Conservation (phyloP, 2,888 invertebrate species). For the Seladonia tumulorum region DNA sequence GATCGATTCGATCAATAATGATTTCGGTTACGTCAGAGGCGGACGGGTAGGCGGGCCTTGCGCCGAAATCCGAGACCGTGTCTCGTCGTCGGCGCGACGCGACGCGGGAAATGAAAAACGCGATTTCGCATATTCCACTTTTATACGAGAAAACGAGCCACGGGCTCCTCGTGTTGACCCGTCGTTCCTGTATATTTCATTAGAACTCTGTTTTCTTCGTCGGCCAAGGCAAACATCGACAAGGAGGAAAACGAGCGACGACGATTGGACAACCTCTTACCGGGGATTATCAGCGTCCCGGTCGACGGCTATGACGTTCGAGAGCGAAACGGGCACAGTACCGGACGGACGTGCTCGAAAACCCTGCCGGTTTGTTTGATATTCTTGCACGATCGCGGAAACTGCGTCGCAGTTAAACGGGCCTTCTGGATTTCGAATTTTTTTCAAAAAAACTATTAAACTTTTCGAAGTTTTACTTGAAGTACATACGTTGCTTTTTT, state of each 20-base stretch:
- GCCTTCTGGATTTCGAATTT: not conserved
- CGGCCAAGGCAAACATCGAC: not conserved
- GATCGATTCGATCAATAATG: not conserved
- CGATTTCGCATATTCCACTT: slow-evolving; percentile 13
- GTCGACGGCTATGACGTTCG: not conserved
- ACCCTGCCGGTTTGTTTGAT: not conserved
- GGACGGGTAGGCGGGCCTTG: not conserved
- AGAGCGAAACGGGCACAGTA: not conserved
- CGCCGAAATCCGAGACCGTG: not conserved
- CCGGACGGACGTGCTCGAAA: not conserved
- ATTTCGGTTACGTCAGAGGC: not conserved
- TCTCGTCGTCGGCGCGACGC: not conserved
- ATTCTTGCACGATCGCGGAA: not conserved
- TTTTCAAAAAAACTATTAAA: too few species aligned
- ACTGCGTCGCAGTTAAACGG: not conserved
- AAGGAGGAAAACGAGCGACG: not conserved
- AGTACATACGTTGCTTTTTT: not conserved
- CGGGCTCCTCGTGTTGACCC: not conserved
- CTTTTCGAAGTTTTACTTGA: too few species aligned
- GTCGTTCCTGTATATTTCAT: slow-evolving; percentile 12
- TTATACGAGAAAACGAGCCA: slow-evolving; percentile 7
- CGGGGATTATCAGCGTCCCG: not conserved
- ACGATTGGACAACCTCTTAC: not conserved
- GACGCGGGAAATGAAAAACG: not conserved
- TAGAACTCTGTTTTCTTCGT: not conserved